A percentile compares a stretch with the other conserved stretches of the same genome.
Evolutionary conservation across 2,113 vertebrate genomes (phyloP).

Genomic region (Oryzias celebensis): DNA sequence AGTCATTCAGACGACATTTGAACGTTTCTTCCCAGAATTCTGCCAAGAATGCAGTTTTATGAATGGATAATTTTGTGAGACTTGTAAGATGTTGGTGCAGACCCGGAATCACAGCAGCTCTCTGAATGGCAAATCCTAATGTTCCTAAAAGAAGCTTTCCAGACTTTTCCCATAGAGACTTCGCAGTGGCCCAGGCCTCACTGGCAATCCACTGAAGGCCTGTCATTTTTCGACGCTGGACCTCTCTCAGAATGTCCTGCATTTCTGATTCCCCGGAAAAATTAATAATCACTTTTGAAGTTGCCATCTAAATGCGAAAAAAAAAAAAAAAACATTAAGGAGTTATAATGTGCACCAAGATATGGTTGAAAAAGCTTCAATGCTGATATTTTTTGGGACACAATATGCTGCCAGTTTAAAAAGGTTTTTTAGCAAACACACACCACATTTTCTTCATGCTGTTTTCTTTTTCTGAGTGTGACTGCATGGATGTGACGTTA

Average conservation of each 20-base stretch:
- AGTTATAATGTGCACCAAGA: too few species aligned
- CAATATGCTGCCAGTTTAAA: too few species aligned
- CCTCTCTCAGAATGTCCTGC: constrained; percentile 61
- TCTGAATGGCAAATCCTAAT: constrained; percentile 73
- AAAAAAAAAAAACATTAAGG: neutral
- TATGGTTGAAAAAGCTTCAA: too few species aligned
- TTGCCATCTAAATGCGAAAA: constrained; percentile 32
- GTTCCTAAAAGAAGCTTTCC: constrained; percentile 64
- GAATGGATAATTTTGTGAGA: constrained; percentile 28
- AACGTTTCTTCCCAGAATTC: constrained; percentile 78
- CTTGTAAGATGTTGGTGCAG: constrained; percentile 55
- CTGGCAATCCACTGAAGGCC: constrained; percentile 74
- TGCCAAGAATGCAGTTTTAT: constrained; percentile 49
- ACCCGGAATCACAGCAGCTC: constrained; percentile 63
- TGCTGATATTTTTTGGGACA: too few species aligned
- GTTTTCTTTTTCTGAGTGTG: neutral
- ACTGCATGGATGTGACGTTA: constrained; percentile 2
- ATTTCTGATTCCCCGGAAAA: constrained; percentile 72
- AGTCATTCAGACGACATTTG: constrained; percentile 62
- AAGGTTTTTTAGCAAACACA: too few species aligned
- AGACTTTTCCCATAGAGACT: constrained; percentile 65
- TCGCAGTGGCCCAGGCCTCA: constrained; percentile 74
- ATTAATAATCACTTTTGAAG: constrained; percentile 70
- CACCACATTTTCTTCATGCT: neutral
- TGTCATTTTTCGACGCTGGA: constrained; percentile 58